Percentiles rank a stretch among this genome's conserved stretches.
These are phyloP conservation scores for Charina bottae DNA, from an alignment of 2,113 vertebrate species.

Conservation along the genomic window DNA sequence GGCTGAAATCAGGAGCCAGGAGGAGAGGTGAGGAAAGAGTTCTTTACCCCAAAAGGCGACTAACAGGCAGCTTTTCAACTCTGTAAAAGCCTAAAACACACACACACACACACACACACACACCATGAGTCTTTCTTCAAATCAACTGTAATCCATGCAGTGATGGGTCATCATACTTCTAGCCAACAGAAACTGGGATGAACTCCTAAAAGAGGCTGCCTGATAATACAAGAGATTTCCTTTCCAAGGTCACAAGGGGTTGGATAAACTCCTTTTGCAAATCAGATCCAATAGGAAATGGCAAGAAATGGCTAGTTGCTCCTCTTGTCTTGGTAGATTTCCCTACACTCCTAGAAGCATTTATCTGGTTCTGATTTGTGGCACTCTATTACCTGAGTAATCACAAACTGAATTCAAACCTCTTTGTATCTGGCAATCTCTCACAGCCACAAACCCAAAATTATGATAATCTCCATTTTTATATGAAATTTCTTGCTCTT, in stretches of 20 bases:
- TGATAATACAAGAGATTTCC: slow-evolving; percentile 17
- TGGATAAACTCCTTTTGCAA: slow-evolving; percentile 9
- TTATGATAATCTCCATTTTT: neutral
- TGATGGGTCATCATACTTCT: neutral
- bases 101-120: neutral
- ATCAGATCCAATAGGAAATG: slow-evolving; percentile 15
- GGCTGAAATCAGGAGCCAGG: neutral
- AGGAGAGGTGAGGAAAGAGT: neutral
- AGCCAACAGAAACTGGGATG: slow-evolving; percentile 22
- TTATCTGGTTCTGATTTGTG: neutral
- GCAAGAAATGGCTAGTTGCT: neutral
- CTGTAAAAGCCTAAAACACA: slow-evolving; percentile 13
- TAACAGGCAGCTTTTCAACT: slow-evolving; percentile 28
- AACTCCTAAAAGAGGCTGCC: slow-evolving; percentile 27
- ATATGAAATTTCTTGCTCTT: neutral
- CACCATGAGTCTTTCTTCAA: neutral
- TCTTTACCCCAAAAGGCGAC: slow-evolving; percentile 10
- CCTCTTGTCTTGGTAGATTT: slow-evolving; percentile 6
- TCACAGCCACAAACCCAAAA: slow-evolving; percentile 3
- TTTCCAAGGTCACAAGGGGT: slow-evolving; percentile 19
- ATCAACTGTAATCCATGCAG: neutral
- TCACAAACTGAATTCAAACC: neutral
- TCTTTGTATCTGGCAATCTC: neutral
- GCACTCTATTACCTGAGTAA: neutral
- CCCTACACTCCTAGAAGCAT: neutral